Evolutionary conservation across 2,113 vertebrate genomes (phyloP).

Genomic region (Caranx melampygus): DNA sequence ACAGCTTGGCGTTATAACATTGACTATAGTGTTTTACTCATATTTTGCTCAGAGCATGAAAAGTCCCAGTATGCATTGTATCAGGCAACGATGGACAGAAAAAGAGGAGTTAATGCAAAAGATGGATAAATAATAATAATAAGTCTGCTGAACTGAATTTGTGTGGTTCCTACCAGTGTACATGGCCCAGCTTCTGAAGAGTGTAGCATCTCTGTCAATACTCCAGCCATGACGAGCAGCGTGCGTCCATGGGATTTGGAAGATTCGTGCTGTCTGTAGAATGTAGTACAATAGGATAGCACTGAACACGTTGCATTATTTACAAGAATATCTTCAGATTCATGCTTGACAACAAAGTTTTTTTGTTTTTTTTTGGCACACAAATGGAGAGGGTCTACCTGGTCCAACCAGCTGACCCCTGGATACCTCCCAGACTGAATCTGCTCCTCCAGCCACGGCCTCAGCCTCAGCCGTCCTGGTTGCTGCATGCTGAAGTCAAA

Average conservation of each 20-base stretch:
- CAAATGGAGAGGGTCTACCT: slow-evolving; percentile 66
- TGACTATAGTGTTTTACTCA: not conserved
- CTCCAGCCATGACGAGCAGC: slow-evolving; percentile 86
- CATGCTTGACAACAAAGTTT: not conserved
- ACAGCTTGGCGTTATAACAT: no score
- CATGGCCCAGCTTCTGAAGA: slow-evolving; percentile 86
- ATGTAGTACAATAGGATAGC: not conserved
- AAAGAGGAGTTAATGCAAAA: not conserved
- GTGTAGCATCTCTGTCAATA: slow-evolving; percentile 85
- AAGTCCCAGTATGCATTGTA: not conserved
- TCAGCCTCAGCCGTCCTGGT: slow-evolving; percentile 77
- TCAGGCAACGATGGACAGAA: not conserved
- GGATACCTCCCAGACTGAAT: slow-evolving; percentile 84
- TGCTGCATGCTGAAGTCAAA: slow-evolving; percentile 77
- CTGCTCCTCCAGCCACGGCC: slow-evolving; percentile 86
- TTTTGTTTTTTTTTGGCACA: not conserved
- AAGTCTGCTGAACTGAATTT: not conserved
- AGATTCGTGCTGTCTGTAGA: slow-evolving; percentile 77
- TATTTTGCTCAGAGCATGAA: not conserved
- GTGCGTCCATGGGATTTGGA: slow-evolving; percentile 88
- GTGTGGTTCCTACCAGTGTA: slow-evolving; percentile 79
- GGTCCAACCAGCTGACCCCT: slow-evolving; percentile 84
- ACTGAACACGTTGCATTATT: not conserved
- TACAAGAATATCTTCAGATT: not conserved
- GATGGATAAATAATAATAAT: not conserved